A percentile compares a stretch with the other conserved stretches of the same genome.
Evolutionary conservation across 2,888 invertebrate genomes (phyloP).

Genomic region (Bimastos eiseni): DNA sequence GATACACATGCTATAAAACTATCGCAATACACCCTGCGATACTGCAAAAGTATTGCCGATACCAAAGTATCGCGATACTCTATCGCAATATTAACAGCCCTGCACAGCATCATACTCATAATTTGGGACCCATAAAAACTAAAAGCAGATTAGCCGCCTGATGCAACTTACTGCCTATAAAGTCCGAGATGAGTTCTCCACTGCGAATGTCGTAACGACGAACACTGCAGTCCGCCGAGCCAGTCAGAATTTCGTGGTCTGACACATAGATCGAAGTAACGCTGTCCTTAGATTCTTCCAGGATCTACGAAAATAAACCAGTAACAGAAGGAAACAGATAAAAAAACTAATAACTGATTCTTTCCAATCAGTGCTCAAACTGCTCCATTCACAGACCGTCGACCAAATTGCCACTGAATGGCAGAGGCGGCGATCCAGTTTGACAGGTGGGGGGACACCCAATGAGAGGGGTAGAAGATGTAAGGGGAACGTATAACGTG

Average conservation of each 20-base stretch:
- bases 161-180: constrained; percentile 72
- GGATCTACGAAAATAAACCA: constrained; percentile 59
- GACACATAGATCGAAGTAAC: constrained; percentile 71
- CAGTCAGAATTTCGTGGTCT: constrained; percentile 85
- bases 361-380: not conserved
- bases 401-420: not conserved
- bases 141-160: not conserved
- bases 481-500: too few relatives aligned
- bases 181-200: constrained; percentile 81
- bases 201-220: constrained; percentile 85
- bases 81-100: too few relatives aligned
- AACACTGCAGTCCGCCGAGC: constrained; percentile 85
- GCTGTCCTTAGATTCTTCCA: constrained; percentile 92
- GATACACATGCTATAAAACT: too few relatives aligned
- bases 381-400: not conserved
- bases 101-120: too few relatives aligned
- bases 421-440: too few relatives aligned
- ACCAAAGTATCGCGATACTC: too few relatives aligned
- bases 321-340: not conserved
- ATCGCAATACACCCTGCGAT: too few relatives aligned
- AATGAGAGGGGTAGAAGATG: too few relatives aligned
- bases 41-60: too few relatives aligned
- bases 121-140: too few relatives aligned
- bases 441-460: not conserved
- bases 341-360: not conserved